Percentiles rank a stretch among this genome's conserved stretches.
Conservation (phyloP, 2,797 vertebrate species). For the Hippoglossus hippoglossus region DNA sequence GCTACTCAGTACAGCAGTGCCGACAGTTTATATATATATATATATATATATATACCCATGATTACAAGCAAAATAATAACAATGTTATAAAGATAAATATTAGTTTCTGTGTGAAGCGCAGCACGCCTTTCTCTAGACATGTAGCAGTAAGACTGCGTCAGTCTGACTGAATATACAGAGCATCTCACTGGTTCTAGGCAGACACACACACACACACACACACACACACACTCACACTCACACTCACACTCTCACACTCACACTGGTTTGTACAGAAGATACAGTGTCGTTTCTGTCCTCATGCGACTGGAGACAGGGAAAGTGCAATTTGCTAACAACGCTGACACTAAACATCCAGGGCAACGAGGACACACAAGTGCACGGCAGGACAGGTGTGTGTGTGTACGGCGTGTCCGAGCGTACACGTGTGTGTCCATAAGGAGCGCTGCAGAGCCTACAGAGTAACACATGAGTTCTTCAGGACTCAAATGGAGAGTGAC, state of each 20-base stretch:
- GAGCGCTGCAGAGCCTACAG: conserved; percentile 46
- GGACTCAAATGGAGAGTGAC: conserved; percentile 21
- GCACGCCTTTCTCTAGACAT: conserved; percentile 39
- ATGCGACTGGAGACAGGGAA: conserved; percentile 63
- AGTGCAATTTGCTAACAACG: conserved; percentile 73
- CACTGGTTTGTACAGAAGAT: conserved; percentile 47
- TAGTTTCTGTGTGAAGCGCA: conserved; percentile 66
- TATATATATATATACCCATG: conserved; percentile 31
- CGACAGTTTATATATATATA: conserved; percentile 58
- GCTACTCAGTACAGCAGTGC: conserved; percentile 68
- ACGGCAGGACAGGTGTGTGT: conserved; percentile 37
- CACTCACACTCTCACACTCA: too few relatives aligned
- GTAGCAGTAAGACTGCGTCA: conserved; percentile 56
- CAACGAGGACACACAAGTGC: conserved; percentile 50
- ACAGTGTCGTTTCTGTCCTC: conserved; percentile 56
- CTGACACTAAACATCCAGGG: conserved; percentile 61
- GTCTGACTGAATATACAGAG: conserved; percentile 66
- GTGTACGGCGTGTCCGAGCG: conserved; percentile 3
- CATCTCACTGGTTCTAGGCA: conserved; percentile 50
- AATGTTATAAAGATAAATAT: conserved; percentile 77
- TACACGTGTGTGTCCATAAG: conserved; percentile 16
- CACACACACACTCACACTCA: conserved; percentile 14
- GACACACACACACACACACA: conserved; percentile 31
- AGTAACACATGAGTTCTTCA: conserved; percentile 32
- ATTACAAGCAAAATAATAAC: conserved; percentile 70